Conservation (phyloP, 2,888 invertebrate species). For the Megastigmus dorsalis region DNA sequence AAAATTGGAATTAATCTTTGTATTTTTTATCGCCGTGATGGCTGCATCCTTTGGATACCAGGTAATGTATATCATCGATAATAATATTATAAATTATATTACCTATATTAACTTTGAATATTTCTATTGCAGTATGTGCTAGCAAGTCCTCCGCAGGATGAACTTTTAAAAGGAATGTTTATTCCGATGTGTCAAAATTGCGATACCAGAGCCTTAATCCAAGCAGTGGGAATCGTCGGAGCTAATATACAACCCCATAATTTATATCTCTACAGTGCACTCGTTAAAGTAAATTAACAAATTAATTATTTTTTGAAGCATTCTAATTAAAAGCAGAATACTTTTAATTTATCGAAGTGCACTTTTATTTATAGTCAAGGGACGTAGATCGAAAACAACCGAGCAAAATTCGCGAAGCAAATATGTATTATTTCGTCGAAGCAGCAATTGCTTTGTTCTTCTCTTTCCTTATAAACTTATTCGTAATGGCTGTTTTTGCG, state of each 20-base stretch:
- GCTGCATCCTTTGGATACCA: conserved; percentile 91
- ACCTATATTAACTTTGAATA: not conserved
- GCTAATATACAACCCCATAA: conserved; percentile 96
- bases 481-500: conserved; percentile 92
- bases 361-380: conserved; percentile 81
- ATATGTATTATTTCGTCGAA: conserved; percentile 89
- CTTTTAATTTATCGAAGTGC: too few species aligned
- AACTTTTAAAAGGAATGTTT: conserved; percentile 86
- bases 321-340: too few species aligned
- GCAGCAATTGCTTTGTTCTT: conserved; percentile 86
- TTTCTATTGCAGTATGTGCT: conserved; percentile 82
- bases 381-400: conserved; percentile 85
- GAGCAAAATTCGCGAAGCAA: conserved; percentile 86
- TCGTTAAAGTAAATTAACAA: conserved; percentile 88
- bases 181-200: conserved; percentile 87
- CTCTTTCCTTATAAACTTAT: conserved; percentile 91
- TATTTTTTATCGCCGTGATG: conserved; percentile 87
- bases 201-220: conserved; percentile 80
- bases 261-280: conserved; percentile 92
- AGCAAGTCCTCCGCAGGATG: conserved; percentile 82
- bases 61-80: conserved; percentile 71
- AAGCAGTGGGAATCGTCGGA: conserved; percentile 88
- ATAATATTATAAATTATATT: not conserved
- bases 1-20: conserved; percentile 91
- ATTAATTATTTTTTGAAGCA: too few species aligned